A percentile compares a stretch with the other conserved stretches of the same genome.
These are phyloP conservation scores for Pteria penguin DNA, from an alignment of 2,888 invertebrate genomes.

Conservation along the genomic window DNA sequence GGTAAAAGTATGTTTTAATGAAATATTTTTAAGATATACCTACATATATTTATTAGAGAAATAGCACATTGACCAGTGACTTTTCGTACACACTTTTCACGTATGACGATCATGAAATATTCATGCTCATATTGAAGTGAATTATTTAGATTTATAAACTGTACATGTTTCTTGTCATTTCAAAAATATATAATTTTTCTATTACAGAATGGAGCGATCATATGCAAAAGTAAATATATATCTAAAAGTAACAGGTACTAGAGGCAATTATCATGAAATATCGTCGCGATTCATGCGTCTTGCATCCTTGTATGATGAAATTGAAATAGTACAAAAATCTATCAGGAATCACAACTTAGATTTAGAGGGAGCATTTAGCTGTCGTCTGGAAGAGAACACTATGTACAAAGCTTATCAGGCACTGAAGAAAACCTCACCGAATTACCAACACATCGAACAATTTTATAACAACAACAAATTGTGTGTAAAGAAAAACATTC, in stretches of 20 bases:
- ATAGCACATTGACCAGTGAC: no score
- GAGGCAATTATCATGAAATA: constrained; percentile 25
- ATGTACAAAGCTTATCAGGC: constrained; percentile 11
- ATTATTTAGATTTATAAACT: no score
- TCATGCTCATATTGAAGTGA: no score
- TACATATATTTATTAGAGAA: no score
- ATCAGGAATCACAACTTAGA: background rate
- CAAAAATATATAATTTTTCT: no score
- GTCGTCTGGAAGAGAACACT: constrained; percentile 6
- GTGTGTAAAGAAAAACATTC: constrained; percentile 13
- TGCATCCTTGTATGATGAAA: constrained; percentile 4
- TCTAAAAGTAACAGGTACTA: constrained; percentile 13
- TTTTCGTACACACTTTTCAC: no score
- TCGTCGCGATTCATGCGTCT: constrained; percentile 25
- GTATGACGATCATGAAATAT: no score
- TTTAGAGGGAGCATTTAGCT: constrained; percentile 11
- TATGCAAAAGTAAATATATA: constrained; percentile 24
- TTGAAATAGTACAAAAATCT: background rate
- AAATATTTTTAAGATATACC: no score
- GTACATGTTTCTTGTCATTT: no score
- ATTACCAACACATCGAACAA: background rate
- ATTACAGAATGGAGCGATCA: no score
- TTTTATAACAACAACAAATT: constrained; percentile 25
- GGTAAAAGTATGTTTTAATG: no score
- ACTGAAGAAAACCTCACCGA: background rate